Evolutionary conservation across 2,888 invertebrate species (phyloP).

Genomic region (Heliconius sara): DNA sequence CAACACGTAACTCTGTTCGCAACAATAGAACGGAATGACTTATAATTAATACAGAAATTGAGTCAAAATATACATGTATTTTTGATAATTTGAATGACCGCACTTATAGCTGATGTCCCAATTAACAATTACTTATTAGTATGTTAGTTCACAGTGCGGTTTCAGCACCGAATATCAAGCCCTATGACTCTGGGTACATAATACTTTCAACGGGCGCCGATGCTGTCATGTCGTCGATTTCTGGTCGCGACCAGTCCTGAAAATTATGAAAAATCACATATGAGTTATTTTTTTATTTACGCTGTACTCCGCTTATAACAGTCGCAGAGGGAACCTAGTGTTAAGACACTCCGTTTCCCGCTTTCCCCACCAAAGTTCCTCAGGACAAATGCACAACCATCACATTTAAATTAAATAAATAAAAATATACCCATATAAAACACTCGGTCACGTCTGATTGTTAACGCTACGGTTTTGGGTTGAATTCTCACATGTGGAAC

Average conservation of each 20-base stretch:
- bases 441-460: too few relatives aligned
- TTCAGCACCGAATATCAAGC: conserved; percentile 37
- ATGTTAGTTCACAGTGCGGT: conserved; percentile 47
- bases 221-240: conserved; percentile 70
- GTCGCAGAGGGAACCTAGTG: too few relatives aligned
- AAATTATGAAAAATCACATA: conserved; percentile 3
- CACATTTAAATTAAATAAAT: too few relatives aligned
- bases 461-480: too few relatives aligned
- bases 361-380: too few relatives aligned
- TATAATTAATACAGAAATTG: background rate
- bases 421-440: too few relatives aligned
- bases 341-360: too few relatives aligned
- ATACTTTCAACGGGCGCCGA: conserved; percentile 74
- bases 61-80: background rate
- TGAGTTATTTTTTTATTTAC: too few relatives aligned
- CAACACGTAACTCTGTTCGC: background rate
- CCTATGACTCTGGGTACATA: conserved; percentile 73
- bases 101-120: conserved; percentile 1
- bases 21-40: background rate
- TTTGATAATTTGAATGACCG: background rate
- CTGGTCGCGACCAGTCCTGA: conserved; percentile 76
- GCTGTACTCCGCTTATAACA: too few relatives aligned
- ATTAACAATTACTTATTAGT: conserved; percentile 1
- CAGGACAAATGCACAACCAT: too few relatives aligned
- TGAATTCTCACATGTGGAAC: too few relatives aligned